Evolutionary conservation across 2,797 vertebrate species (phyloP).

Genomic region (Enteromius mattozi): DNA sequence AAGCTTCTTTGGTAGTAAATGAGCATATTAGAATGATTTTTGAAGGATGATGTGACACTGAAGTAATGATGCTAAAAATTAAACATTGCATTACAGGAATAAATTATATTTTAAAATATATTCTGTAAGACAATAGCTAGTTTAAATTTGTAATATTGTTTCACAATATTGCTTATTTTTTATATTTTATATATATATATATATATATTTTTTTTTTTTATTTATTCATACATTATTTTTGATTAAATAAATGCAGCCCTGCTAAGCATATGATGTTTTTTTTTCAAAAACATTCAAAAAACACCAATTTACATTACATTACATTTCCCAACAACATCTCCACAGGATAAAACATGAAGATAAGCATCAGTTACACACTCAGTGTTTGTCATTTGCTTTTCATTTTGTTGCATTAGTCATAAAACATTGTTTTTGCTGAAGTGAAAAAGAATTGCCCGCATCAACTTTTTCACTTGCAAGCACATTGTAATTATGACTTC

Average conservation of each 20-base stretch:
- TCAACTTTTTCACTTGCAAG: background rate
- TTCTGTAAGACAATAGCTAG: background rate
- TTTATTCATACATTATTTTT: background rate
- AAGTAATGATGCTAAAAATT: background rate
- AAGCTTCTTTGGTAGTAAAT: background rate
- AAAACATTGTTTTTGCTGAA: background rate
- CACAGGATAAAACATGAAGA: background rate
- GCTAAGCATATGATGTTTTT: background rate
- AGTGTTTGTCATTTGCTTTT: background rate
- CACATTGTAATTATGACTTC: constrained; percentile 6
- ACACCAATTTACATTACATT: background rate
- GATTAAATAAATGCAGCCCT: background rate
- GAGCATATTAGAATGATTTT: background rate
- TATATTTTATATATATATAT: too few relatives aligned
- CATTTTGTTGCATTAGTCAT: constrained; percentile 12
- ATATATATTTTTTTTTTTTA: too few relatives aligned
- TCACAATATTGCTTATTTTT: background rate
- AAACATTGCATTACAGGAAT: background rate
- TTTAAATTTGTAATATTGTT: background rate
- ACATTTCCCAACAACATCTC: background rate
- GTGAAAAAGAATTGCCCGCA: background rate
- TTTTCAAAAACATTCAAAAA: background rate
- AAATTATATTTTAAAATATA: background rate
- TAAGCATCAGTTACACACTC: background rate
- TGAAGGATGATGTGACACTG: background rate